These are phyloP conservation scores for Henicopernis longicauda DNA, from an alignment of 2,113 vertebrate genomes.

Conservation along the genomic window DNA sequence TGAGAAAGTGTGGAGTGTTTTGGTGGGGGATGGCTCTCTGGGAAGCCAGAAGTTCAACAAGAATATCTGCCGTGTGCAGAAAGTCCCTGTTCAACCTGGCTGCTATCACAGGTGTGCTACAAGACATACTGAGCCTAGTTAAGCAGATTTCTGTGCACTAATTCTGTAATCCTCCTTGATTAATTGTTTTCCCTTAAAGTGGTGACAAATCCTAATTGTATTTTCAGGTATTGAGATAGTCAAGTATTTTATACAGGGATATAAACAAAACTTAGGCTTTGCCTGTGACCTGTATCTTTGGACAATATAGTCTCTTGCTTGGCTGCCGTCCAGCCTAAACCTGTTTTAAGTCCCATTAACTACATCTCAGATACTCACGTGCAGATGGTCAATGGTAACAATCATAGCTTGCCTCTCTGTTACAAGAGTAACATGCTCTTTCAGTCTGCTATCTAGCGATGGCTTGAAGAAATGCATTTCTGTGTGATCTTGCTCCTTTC, in stretches of 20 bases:
- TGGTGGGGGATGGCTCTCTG: background rate
- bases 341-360: background rate
- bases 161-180: constrained; percentile 28
- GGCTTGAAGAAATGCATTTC: background rate
- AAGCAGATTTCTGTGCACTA: constrained; percentile 6
- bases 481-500: background rate
- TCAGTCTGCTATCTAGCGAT: background rate
- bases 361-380: background rate
- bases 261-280: constrained; percentile 8
- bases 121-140: background rate
- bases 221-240: background rate
- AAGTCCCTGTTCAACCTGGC: background rate
- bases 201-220: constrained; percentile 31
- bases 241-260: background rate
- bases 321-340: background rate
- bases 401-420: background rate
- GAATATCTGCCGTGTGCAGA: background rate
- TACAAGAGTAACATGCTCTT: background rate
- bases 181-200: constrained; percentile 36
- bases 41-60: background rate
- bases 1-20: background rate
- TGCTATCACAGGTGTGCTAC: background rate
- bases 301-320: background rate
- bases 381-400: background rate
- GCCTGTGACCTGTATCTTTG: background rate